Percentiles rank a stretch among this genome's conserved stretches.
Conservation (phyloP, 2,113 vertebrate genomes). For the Myrmophylax atrothorax region DNA sequence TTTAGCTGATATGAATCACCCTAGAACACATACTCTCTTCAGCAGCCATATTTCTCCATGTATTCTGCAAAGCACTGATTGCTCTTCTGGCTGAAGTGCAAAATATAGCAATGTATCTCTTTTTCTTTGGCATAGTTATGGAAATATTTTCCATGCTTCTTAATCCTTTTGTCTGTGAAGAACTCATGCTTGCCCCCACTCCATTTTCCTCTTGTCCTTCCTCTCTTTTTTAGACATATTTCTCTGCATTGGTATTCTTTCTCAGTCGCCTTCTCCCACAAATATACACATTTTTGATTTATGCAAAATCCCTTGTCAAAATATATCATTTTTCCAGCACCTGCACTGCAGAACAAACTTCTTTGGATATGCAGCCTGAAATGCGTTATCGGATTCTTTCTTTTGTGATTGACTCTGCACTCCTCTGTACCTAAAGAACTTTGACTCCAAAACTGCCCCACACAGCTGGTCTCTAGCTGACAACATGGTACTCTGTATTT, state of each 20-base stretch:
- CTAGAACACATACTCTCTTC: background rate
- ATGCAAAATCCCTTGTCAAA: background rate
- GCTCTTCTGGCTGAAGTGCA: background rate
- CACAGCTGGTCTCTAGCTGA: background rate
- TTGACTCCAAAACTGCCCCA: background rate
- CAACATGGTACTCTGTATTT: background rate
- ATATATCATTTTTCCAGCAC: background rate
- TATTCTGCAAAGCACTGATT: background rate
- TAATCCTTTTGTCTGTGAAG: background rate
- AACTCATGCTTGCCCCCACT: background rate
- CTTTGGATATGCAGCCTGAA: background rate
- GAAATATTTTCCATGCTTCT: background rate
- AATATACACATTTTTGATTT: background rate
- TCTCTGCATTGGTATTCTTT: background rate
- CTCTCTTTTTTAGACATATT: background rate
- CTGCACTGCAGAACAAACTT: background rate
- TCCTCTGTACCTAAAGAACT: background rate
- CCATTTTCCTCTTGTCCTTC: background rate
- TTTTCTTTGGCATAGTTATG: background rate
- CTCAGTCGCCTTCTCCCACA: background rate
- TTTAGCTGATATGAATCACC: constrained; percentile 41
- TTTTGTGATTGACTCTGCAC: background rate
- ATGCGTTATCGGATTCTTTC: fast-evolving
- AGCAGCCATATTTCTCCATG: background rate
- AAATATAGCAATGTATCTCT: background rate